Evolutionary conservation across 2,113 vertebrate species (phyloP).

Genomic region (Oreochromis spilurus): DNA sequence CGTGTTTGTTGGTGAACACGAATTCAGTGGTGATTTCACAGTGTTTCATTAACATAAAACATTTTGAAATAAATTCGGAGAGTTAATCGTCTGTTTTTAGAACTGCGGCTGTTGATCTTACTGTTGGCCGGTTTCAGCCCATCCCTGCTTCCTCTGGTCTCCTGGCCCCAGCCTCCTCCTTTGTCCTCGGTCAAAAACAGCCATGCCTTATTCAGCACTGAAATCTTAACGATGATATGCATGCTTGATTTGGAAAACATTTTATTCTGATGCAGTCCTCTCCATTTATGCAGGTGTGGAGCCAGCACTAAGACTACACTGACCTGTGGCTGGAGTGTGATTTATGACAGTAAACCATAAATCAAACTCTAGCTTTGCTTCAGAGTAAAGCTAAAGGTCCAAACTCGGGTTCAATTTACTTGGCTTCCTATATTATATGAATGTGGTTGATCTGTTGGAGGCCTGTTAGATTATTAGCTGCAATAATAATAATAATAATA

Average conservation of each 20-base stretch:
- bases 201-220: neutral
- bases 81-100: accelerated
- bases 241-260: accelerated
- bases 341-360: neutral
- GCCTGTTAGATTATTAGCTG: too few species aligned
- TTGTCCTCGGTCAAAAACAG: neutral
- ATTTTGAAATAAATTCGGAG: neutral
- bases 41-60: neutral
- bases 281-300: neutral
- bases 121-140: accelerated
- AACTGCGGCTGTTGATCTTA: accelerated
- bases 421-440: neutral
- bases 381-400: neutral
- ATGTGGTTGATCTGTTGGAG: neutral
- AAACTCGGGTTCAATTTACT: accelerated
- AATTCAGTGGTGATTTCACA: accelerated
- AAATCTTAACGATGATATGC: neutral
- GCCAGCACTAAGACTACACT: neutral
- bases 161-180: neutral
- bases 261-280: neutral
- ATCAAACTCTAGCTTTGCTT: neutral
- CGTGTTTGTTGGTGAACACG: neutral
- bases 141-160: neutral
- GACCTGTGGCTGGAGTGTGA: neutral
- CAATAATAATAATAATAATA: too few species aligned